phyloP scores from a whole-genome alignment of 2,888 invertebrate genomes.

The Hirtodrosophila histrioides region DNA sequence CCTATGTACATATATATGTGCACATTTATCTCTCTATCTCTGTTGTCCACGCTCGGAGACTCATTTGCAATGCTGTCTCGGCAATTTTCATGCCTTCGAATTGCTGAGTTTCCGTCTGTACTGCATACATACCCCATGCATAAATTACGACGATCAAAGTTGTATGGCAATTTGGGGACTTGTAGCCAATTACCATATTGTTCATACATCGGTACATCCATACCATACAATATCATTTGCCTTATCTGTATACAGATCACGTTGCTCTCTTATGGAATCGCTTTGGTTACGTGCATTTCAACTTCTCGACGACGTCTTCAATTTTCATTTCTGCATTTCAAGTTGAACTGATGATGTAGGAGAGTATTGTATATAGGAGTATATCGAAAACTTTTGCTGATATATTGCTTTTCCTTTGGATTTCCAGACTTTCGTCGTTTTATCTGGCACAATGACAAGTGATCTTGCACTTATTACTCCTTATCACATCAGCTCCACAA shows the following conservation, averaged over 20 bases:
- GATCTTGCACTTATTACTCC: no score
- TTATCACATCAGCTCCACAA: no score
- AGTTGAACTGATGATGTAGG: slow-evolving; percentile 23
- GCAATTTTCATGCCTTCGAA: slow-evolving; percentile 57
- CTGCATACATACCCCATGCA: slow-evolving; percentile 58
- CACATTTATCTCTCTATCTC: slow-evolving; percentile 16
- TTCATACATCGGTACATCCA: slow-evolving; percentile 21
- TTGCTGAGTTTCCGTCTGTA: slow-evolving; percentile 48
- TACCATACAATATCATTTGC: slow-evolving; percentile 29
- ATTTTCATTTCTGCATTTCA: slow-evolving; percentile 24
- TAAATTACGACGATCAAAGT: slow-evolving; percentile 51
- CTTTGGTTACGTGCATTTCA: slow-evolving; percentile 24
- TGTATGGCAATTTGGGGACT: slow-evolving; percentile 52
- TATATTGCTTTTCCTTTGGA: slow-evolving; percentile 10
- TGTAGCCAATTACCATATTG: slow-evolving; percentile 45
- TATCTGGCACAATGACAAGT: no score
- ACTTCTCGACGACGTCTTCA: slow-evolving; percentile 4
- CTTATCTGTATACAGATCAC: slow-evolving; percentile 59
- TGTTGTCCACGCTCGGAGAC: slow-evolving; percentile 27
- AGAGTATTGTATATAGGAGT: background rate
- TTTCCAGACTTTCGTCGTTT: slow-evolving; percentile 10
- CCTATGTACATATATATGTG: slow-evolving; percentile 8
- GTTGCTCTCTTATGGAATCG: slow-evolving; percentile 30
- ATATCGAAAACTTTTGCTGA: slow-evolving; percentile 7
- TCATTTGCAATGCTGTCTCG: slow-evolving; percentile 61